A percentile compares a stretch with the other conserved stretches of the same genome.
Evolutionary conservation across 2,888 invertebrate genomes (phyloP).

Genomic region (Copidosoma aretas): DNA sequence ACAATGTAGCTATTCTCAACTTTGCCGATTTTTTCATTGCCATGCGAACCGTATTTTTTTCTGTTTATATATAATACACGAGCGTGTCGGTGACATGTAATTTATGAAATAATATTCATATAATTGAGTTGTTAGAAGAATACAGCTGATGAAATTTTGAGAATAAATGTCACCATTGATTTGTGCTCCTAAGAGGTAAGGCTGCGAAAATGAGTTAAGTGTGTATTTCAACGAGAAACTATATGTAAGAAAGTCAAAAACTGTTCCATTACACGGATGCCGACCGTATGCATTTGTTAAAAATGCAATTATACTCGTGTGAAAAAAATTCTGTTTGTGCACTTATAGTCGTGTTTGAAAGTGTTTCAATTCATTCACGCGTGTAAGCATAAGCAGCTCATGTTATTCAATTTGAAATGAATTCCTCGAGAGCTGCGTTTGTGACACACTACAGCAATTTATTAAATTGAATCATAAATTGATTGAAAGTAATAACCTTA

Average conservation of each 20-base stretch:
- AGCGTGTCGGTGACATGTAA: background rate
- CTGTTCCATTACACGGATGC: conserved; percentile 38
- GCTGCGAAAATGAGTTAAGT: conserved; percentile 35
- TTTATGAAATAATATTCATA: background rate
- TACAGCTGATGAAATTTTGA: conserved; percentile 11
- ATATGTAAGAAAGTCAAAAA: conserved; percentile 30
- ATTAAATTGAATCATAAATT: conserved; percentile 6
- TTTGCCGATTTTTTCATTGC: background rate
- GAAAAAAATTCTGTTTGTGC: background rate
- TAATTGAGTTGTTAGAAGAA: conserved; percentile 2
- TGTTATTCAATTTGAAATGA: too few species aligned
- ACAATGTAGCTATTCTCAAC: background rate
- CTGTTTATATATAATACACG: background rate
- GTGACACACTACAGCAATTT: background rate
- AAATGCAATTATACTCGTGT: conserved; percentile 26
- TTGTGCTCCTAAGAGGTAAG: conserved; percentile 42
- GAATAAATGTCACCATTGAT: conserved; percentile 20
- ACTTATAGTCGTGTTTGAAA: conserved; percentile 12
- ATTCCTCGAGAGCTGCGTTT: too few species aligned
- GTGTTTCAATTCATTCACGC: conserved; percentile 17
- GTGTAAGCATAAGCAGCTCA: background rate
- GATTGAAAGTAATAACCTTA: background rate
- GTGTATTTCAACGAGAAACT: conserved; percentile 22
- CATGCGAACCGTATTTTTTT: background rate
- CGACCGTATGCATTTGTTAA: conserved; percentile 37